Evolutionary conservation across 2,888 invertebrate genomes (phyloP), one percentile per base, ranked within the genome.

Genomic region (Gnatocerus cornutus): DNA sequence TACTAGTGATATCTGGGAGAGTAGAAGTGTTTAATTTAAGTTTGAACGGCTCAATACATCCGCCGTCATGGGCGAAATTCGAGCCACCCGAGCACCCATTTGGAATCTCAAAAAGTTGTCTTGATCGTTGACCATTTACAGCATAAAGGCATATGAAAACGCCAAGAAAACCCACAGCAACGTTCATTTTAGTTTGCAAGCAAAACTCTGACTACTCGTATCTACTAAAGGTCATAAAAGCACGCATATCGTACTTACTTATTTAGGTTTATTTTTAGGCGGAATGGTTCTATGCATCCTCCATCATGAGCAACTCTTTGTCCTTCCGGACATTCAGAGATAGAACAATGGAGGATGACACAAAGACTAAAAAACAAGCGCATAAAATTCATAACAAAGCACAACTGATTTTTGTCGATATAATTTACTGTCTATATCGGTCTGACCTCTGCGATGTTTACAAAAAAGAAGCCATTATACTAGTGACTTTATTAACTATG

Each of bases 281-380:
- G 2, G 6, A 33, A 33, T 29, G 45, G 27, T 41, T 50, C 59
- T 4, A 50, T 29, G n/a, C 66, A 66, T 27, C 29, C n/a, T 13
- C 66, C 66, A 16, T 45, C 50, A 29, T 66, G 66, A n/a, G 66
- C 27, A n/a, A 50, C 3, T 12, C 37, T 8, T 37, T 46, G 21
- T 14, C 58, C 66, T 1, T 27, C 14, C 1, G 65, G 66, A 50
- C 66, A 66, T 13, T 33, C 33, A 33, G 9, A 33, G 33, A 9
- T 4, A 33, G 33, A 33, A 33, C n/a, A 33, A 33, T 6, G 33
- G 33, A 2, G 4, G 4, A 21, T 21, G 21, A 33, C 33, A 6
- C 7, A 33, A 33, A 33, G 33, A 6, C 4, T 7, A 29, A 29
- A 5, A 7, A 29, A 29, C 4, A 33, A 33, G n/a, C 6, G 6